Percentiles rank a stretch among this genome's conserved stretches.
Evolutionary conservation across 2,888 invertebrate species (phyloP).

Genomic region (Piscicola geometra): DNA sequence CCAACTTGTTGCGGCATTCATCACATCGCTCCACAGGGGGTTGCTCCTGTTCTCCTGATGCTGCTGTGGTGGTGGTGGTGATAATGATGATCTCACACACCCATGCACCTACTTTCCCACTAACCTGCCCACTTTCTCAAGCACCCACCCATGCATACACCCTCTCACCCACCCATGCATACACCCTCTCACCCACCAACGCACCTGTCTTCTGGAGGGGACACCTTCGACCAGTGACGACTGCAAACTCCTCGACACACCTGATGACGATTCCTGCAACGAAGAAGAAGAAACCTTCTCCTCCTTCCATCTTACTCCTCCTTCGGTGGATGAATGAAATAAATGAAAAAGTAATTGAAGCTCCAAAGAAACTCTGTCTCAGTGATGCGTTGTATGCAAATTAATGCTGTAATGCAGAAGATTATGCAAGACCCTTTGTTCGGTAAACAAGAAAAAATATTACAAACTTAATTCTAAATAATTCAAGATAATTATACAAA

Average conservation of each 20-base stretch:
- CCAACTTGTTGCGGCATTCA: constrained; percentile 44
- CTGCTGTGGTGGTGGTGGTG: no score
- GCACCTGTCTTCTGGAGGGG: not conserved
- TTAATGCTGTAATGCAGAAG: not conserved
- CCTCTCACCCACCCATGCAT: no score
- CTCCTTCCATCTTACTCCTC: constrained; percentile 55
- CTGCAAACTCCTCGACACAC: not conserved
- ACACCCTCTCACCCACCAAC: no score
- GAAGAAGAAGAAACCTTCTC: constrained; percentile 46
- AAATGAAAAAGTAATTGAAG: not conserved
- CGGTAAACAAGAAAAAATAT: no score
- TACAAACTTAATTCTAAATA: no score
- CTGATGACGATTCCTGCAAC: constrained; percentile 3
- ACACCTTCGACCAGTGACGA: not conserved
- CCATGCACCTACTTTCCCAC: no score
- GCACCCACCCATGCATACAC: no score
- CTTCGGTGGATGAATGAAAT: not conserved
- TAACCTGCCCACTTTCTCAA: no score
- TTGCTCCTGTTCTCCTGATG: constrained; percentile 39
- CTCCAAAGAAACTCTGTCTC: not conserved
- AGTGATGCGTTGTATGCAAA: not conserved
- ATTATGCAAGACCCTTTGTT: no score
- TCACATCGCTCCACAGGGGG: constrained; percentile 59
- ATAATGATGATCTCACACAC: no score
- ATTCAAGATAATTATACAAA: no score